Evolutionary conservation across 2,888 invertebrate species (phyloP), one percentile per base, ranked within the genome.

Genomic region (Eupeodes luniger): DNA sequence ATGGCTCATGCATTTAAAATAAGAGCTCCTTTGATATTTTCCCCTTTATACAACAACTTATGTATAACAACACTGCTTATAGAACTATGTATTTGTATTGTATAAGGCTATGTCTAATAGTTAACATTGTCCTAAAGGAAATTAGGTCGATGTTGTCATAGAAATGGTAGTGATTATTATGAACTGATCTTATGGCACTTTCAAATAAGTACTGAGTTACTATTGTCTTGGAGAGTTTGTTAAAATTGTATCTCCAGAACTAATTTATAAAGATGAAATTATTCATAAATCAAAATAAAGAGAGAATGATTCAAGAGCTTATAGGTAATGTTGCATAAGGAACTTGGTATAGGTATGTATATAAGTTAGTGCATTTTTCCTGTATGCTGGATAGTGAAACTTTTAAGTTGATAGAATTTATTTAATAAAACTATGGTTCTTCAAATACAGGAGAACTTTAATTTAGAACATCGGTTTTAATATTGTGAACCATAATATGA

Each of bases 101-200:
- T 14, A 1, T 16, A 47, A 11, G 47, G 14, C 47, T 47, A 7
- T 11, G 6, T n/a, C 40, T 40, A 40, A 10, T 27, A 11, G 40
- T n/a, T 44, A 49, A 47, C 27, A 14, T 49, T 19, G 47, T 27
- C 9, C 66, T 47, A 12, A 16, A 64, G 78, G 74, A 75, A 79
- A 86, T 78, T 69, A 81, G 85, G 77, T 85, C 85, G 55, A 72
- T 72, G 76, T 67, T 85, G 74, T 76, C 69, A 84, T 75, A 69
- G 75, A 61, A 69, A 76, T 81, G 61, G 81, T 53, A 81, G 61
- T 85, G 77, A 85, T 72, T 81, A 85, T 67, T 81, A 74, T 40
- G 66, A 77, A 77, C 47, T 47, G 66, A 55, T 64, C 75, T 36
- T 72, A 70, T 64, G 44, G 47, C 74, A 75, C 36, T 66, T 74